These are phyloP conservation scores for Cairina moschata DNA, from an alignment of 2,113 vertebrate genomes.

Conservation along the genomic window DNA sequence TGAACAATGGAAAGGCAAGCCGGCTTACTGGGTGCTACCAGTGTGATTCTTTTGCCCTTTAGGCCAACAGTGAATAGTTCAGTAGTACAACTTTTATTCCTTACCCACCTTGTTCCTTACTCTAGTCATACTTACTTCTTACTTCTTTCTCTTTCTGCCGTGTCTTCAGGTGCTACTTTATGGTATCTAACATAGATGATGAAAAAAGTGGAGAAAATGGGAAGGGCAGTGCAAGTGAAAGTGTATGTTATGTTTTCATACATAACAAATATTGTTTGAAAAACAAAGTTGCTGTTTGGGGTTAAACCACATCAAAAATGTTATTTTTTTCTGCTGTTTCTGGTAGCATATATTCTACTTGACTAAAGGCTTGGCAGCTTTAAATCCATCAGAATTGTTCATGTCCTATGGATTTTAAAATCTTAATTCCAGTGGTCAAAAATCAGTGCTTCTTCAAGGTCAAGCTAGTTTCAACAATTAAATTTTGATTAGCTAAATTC, in stretches of 20 bases:
- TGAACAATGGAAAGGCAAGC: background rate
- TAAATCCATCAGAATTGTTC: background rate
- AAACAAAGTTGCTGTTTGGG: background rate
- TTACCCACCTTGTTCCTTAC: background rate
- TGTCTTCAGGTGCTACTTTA: background rate
- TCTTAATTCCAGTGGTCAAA: background rate
- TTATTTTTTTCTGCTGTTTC: background rate
- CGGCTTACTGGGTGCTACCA: background rate
- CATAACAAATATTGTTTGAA: background rate
- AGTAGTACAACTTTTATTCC: background rate
- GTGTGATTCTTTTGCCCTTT: background rate
- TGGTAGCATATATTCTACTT: background rate
- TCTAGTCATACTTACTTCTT: background rate
- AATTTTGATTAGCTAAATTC: background rate
- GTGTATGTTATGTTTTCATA: background rate
- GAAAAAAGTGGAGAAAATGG: background rate
- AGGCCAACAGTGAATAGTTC: background rate
- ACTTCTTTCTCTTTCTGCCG: background rate
- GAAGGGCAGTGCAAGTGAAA: background rate
- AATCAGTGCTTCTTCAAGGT: background rate
- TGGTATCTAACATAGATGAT: background rate
- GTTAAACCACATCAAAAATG: background rate
- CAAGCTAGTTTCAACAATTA: background rate
- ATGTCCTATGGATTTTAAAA: background rate
- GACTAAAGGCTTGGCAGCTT: background rate